Percentiles rank a stretch among this genome's conserved stretches.
Conservation (phyloP, 2,888 invertebrate genomes). For the Drosophila limbata region DNA sequence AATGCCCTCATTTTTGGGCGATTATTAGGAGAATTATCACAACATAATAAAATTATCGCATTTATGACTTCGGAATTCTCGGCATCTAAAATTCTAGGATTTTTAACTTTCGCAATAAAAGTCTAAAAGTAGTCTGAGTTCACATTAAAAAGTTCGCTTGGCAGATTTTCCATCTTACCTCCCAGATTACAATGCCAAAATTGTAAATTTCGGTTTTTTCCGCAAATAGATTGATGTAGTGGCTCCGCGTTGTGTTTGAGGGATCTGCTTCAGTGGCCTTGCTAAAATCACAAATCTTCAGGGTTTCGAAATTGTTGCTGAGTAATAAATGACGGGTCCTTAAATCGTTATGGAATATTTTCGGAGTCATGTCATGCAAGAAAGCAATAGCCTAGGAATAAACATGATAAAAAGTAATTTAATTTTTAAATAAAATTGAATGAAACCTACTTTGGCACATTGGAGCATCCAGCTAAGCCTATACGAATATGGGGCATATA, state of each 20-base stretch:
- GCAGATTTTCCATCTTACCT: background rate
- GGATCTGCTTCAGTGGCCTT: background rate
- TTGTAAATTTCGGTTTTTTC: slow-evolving; percentile 7
- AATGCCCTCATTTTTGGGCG: slow-evolving; percentile 1
- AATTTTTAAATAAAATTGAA: background rate
- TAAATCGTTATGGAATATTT: slow-evolving; percentile 6
- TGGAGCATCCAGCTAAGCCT: slow-evolving; percentile 14
- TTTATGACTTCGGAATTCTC: background rate
- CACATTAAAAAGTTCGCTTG: background rate
- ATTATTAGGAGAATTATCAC: background rate
- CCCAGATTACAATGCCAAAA: slow-evolving; percentile 15
- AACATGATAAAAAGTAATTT: background rate
- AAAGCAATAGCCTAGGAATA: slow-evolving; percentile 1
- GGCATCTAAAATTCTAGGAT: background rate
- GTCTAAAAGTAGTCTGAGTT: background rate
- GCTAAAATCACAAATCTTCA: slow-evolving; percentile 10
- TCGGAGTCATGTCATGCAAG: slow-evolving; percentile 7
- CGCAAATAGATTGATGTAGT: background rate
- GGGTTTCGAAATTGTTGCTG: background rate
- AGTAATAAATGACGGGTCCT: slow-evolving; percentile 9
- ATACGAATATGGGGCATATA: background rate
- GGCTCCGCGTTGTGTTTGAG: background rate
- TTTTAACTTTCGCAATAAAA: background rate
- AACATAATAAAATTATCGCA: slow-evolving; percentile 7
- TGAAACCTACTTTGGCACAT: slow-evolving; percentile 10